Evolutionary conservation across 2,797 vertebrate genomes (phyloP), one percentile per base, ranked within the genome.

Genomic region (Pseudochirops corinnae): DNA sequence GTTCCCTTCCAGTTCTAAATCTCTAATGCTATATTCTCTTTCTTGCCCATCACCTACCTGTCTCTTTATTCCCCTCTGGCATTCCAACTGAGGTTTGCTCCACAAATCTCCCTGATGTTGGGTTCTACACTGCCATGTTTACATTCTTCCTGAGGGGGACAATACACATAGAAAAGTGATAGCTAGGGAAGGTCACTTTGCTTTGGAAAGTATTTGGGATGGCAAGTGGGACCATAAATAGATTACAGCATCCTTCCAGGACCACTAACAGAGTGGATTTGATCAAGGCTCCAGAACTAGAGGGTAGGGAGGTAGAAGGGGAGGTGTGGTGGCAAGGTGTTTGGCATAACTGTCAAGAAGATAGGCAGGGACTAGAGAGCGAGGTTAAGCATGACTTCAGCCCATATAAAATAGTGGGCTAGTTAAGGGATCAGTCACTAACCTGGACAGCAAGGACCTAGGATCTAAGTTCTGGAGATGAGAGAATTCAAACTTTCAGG

Each of bases 51-150:
- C 55, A 93, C 56, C 56, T 26, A 24, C 2, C 31, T 92, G 14
- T 24, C 55, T 31, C 0, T 87, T 87, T 3, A 24, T 11, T 33
- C 16, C 52, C n/a, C 39, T 92, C 12, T 67, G 5, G 90, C 52
- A 14, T 39, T n/a, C n/a, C 90, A 90, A 53, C 57, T 0, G 5
- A 60, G 87, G 74, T 18, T 2, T 13, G 31, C 24, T 95, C 50
- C 67, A 31, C 90, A 90, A 82, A 56, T 55, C 50, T 33, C 60
- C 67, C 29, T 96, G 57, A 94, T 93, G 24, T 91, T n/a, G 52
- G 67, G 90, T 90, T 46, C 31, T 87, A 87, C 6, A 50, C 21
- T 87, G 39, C 21, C 74, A 50, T 10, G 39, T 46, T 82, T 24
- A 39, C 67, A 50, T 50, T 87, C 39, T 87, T 46, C 24, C 6